A percentile compares a stretch with the other conserved stretches of the same genome.
phyloP scores from a whole-genome alignment of 2,113 vertebrate species.

The Corvus moneduloides region DNA sequence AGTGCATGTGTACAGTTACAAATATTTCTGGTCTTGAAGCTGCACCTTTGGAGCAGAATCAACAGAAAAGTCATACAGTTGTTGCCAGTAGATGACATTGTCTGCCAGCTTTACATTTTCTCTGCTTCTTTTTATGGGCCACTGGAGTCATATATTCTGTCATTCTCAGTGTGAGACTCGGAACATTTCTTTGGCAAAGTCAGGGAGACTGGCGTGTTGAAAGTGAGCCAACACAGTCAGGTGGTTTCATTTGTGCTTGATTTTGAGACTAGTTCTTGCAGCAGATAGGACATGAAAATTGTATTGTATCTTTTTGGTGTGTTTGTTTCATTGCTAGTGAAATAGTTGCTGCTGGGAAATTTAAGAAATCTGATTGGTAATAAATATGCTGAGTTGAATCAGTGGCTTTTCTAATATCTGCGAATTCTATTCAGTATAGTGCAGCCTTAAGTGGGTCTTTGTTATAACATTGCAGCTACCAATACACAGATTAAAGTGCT shows the following conservation, averaged over 20 bases:
- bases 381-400: neutral
- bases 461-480: neutral
- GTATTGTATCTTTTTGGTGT: neutral
- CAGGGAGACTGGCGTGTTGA: constrained; percentile 50
- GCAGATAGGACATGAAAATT: neutral
- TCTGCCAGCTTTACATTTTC: constrained; percentile 42
- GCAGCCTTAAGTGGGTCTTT: neutral
- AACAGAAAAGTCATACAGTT: constrained; percentile 31
- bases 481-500: neutral
- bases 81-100: constrained; percentile 65
- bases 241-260: constrained; percentile 34
- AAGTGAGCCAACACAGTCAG: constrained; percentile 36
- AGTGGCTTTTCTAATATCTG: neutral
- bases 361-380: neutral
- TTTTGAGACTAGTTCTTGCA: constrained; percentile 34
- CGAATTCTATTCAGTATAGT: neutral
- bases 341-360: neutral
- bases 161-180: constrained; percentile 22
- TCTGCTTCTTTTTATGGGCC: constrained; percentile 62
- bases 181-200: constrained; percentile 52
- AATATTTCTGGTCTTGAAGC: neutral
- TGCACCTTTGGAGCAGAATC: constrained; percentile 10
- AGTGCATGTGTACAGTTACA: neutral
- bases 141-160: constrained; percentile 57
- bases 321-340: constrained; percentile 8